Conservation (phyloP, 2,797 vertebrate species). For the Novumbra hubbsi region DNA sequence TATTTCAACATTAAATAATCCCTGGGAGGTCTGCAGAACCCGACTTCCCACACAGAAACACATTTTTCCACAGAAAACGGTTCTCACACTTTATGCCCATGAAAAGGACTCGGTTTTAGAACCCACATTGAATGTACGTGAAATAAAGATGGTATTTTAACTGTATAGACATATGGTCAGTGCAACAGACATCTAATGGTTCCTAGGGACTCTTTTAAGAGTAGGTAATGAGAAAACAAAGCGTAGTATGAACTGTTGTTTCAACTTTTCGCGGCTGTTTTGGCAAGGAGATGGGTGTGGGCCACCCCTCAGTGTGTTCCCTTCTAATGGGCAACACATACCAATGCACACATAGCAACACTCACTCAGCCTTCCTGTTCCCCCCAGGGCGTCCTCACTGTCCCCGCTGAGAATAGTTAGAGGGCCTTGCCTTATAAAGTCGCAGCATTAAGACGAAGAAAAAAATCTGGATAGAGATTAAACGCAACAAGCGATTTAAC, state of each 20-base stretch:
- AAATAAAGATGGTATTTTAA: background rate
- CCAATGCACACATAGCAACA: constrained; percentile 44
- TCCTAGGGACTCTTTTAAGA: background rate
- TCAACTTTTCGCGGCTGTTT: background rate
- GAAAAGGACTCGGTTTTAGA: background rate
- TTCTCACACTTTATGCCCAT: background rate
- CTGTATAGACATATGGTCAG: too few species aligned
- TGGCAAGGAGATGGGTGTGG: constrained; percentile 28
- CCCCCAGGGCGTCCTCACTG: constrained; percentile 58
- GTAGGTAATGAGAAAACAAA: constrained; percentile 27
- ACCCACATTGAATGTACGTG: background rate
- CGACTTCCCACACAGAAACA: too few species aligned
- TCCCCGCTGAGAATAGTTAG: constrained; percentile 59
- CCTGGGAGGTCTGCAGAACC: too few species aligned
- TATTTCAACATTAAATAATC: too few species aligned
- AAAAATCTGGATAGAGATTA: constrained; percentile 67
- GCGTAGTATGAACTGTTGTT: background rate
- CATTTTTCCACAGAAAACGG: background rate
- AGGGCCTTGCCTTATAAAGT: constrained; percentile 57
- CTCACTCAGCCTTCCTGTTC: constrained; percentile 44
- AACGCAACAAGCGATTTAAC: constrained; percentile 55
- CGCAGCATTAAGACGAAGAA: constrained; percentile 32
- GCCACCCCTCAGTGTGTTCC: constrained; percentile 45
- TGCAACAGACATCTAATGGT: too few species aligned
- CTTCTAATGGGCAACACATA: constrained; percentile 64